These are phyloP conservation scores for Ericerus pela DNA, from an alignment of 1,140 invertebrate species.

Conservation along the genomic window DNA sequence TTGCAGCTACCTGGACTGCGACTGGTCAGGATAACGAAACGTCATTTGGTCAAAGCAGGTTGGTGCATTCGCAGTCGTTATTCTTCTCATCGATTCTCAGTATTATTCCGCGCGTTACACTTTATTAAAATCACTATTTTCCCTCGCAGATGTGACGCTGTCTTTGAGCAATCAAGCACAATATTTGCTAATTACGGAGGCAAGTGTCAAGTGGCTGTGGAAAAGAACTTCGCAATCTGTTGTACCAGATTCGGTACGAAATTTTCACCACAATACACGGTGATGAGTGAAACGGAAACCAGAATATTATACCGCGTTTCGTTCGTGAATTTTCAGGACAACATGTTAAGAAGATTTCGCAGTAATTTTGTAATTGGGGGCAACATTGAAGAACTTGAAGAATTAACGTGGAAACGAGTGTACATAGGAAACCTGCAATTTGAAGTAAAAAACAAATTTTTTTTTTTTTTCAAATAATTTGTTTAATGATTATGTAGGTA, in stretches of 20 bases:
- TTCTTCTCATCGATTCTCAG: background rate
- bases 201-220: slow-evolving; percentile 56
- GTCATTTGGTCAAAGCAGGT: slow-evolving; percentile 22
- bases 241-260: slow-evolving; percentile 13
- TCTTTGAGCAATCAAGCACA: slow-evolving; percentile 73
- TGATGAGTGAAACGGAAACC: background rate
- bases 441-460: slow-evolving; percentile 34
- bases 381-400: slow-evolving; percentile 28
- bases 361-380: slow-evolving; percentile 40
- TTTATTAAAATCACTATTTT: background rate
- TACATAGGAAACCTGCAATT: slow-evolving; percentile 51
- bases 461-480: background rate
- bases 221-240: slow-evolving; percentile 38
- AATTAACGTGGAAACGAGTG: slow-evolving; percentile 54
- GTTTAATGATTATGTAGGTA: background rate
- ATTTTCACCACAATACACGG: background rate
- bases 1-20: slow-evolving; percentile 47
- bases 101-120: background rate
- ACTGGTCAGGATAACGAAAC: slow-evolving; percentile 45
- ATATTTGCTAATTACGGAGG: slow-evolving; percentile 62
- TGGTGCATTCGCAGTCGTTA: background rate
- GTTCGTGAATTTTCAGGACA: slow-evolving; percentile 28
- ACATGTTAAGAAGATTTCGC: slow-evolving; percentile 38
- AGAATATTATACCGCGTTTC: no score
- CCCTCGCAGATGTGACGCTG: background rate